Base-by-base conservation (phyloP, 2,797 vertebrate species). In the Pipistrellus pipistrellus region DNA sequence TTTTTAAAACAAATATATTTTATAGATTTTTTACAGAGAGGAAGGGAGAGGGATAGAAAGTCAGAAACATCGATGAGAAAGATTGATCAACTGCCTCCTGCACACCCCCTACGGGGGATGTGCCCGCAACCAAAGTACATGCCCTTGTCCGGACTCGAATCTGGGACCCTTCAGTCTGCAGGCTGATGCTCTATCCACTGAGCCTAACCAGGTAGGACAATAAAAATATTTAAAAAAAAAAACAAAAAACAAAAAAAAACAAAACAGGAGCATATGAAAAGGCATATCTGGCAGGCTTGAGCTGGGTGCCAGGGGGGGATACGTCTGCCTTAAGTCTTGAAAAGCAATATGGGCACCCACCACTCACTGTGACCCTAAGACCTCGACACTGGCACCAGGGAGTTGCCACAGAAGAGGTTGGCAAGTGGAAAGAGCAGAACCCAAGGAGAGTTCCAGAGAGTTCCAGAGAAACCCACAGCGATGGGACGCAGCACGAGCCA, bases 351-450 rank as follows among this genome's bases (percentile, higher is more conserved):
- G 93, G 76, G 94, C 95, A 95, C 95, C 91, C 59, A 75, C 94
- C 94, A 72, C 82, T 78, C 85, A 88, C 92, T 93, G 62, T 93
- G 96, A 97, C 69, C 83, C 90, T 96, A 88, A 94, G 96, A 93
- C 91, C 96, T 93, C 91, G 97, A 96, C 69, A 57, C 96, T 95
- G 17, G 96, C 95, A 96, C 94, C 93, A 95, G 97, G 97, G 95
- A 97, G 95, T 97, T 97, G 96, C 87, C 96, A 78, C 93, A 88
- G 35, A 95, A 98, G 96, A 97, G 96, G 86, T 90, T 87, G 92
- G 0, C 55, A 96, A 97, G 71, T 4, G 13, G 51, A 66, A 35
- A 95, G 87, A 85, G 90, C 76, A 80, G 92, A 85, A 92, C 87
- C 86, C 90, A 35, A 55, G 90, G 96, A 92, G 97, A 97, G 35